Conservation (phyloP, 2,888 invertebrate genomes). For the Therioaphis trifolii region DNA sequence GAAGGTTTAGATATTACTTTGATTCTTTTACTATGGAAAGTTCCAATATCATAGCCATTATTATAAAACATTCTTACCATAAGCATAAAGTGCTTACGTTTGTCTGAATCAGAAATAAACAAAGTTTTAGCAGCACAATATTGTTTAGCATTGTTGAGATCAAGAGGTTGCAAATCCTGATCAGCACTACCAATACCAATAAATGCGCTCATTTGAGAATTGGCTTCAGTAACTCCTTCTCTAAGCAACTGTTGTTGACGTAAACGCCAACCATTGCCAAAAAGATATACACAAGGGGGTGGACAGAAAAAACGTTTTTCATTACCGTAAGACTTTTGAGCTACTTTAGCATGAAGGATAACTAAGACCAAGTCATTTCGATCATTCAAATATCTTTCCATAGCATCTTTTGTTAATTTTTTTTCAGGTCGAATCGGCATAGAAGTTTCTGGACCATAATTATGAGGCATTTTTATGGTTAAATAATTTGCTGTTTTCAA, state of each 20-base stretch:
- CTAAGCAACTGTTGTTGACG: conserved; percentile 92
- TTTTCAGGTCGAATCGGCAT: conserved; percentile 70
- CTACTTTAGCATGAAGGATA: conserved; percentile 98
- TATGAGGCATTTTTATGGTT: conserved; percentile 80
- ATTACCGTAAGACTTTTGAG: conserved; percentile 99
- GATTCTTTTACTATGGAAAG: conserved; percentile 97
- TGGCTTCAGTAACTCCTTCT: conserved; percentile 75
- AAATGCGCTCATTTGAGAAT: conserved; percentile 94
- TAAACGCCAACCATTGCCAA: conserved; percentile 96
- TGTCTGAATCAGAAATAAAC: conserved; percentile 99
- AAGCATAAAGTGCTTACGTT: conserved; percentile 98
- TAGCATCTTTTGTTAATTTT: conserved; percentile 87
- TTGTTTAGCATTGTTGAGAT: conserved; percentile 96
- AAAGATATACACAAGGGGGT: conserved; percentile 97
- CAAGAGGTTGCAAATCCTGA: conserved; percentile 98
- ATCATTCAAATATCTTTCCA: conserved; percentile 95
- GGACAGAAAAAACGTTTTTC: conserved; percentile 99
- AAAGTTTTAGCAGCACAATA: conserved; percentile 99
- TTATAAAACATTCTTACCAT: conserved; percentile 99
- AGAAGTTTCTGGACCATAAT: conserved; percentile 73
- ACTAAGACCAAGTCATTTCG: conserved; percentile 95
- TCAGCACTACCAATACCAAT: conserved; percentile 99
- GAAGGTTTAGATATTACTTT: conserved; percentile 99
- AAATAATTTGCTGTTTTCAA: not conserved
- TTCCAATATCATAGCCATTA: conserved; percentile 96